Evolutionary conservation across 2,113 vertebrate genomes (phyloP), one percentile per base, ranked within the genome.

Genomic region (Dipodomys spectabilis): DNA sequence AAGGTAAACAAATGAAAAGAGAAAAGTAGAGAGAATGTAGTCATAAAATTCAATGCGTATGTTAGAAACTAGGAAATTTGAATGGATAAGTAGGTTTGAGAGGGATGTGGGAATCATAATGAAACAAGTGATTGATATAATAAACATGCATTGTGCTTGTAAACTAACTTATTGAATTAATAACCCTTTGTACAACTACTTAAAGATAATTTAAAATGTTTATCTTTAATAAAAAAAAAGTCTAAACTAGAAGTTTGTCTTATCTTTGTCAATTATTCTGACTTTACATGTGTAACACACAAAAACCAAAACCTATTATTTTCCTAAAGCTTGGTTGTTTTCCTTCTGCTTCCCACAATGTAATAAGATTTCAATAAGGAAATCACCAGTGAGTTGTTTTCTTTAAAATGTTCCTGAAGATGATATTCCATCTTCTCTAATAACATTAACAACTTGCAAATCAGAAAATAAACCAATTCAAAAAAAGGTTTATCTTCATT

Each of bases 401-500:
- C 39, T 65, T 64, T 30, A 64, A 75, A 64, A 64, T 64, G 23
- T 25, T 83, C 83, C 53, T 93, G 68, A 90, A 94, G 92, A 67
- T 97, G 93, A 93, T 90, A 86, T 88, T 96, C 72, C 92, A 96
- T 97, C 95, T 97, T 97, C 94, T 74, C 67, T 96, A 98, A 95
- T 97, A 98, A 92, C 60, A 90, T 88, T 96, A 91, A 97, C 97
- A 96, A 97, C 97, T 96, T 89, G 45, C 79, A 96, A 95, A 97
- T 98, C 91, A 92, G 92, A 96, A 98, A 97, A 96, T 96, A 97
- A 97, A 96, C 93, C 35, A 97, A 95, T 93, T 93, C 95, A 96
- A 91, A 65, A 65, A 75, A 87, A 90, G 90, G 10, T 92, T 86
- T 93, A 88, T 96, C 90, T 96, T 97, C 93, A 96, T 87, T 95